Percentiles rank a stretch among this genome's conserved stretches.
Evolutionary conservation across 2,888 invertebrate species (phyloP).

Genomic region (Dynastes tityus): DNA sequence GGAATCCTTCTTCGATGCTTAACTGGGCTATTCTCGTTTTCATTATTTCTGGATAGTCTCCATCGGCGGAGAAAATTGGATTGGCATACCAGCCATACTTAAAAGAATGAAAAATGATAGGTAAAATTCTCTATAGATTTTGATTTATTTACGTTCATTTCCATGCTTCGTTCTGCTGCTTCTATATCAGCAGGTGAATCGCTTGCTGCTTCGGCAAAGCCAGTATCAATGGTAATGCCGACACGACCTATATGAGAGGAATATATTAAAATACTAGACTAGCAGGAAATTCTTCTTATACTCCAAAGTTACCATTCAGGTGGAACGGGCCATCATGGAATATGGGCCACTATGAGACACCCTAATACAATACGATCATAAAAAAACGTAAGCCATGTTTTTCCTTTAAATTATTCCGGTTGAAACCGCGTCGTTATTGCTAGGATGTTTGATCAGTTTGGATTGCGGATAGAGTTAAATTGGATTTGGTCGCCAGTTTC

Average conservation of each 20-base stretch:
- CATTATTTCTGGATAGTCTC: constrained; percentile 73
- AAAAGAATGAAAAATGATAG: neutral
- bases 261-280: no score
- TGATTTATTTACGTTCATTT: neutral
- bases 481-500: no score
- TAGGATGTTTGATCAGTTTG: no score
- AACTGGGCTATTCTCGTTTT: constrained; percentile 67
- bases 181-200: neutral
- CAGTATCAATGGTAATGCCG: constrained; percentile 5
- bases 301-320: no score
- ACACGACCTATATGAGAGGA: neutral
- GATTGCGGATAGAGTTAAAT: no score
- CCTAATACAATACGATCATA: no score
- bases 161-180: neutral
- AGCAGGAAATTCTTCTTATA: no score
- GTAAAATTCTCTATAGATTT: neutral
- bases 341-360: no score
- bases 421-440: no score
- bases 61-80: constrained; percentile 69
- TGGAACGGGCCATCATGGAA: no score
- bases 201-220: neutral
- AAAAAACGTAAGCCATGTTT: no score
- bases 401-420: no score
- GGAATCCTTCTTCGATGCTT: constrained; percentile 69
- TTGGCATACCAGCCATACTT: neutral